A percentile compares a stretch with the other conserved stretches of the same genome.
Evolutionary conservation across 2,888 invertebrate genomes (phyloP).

Genomic region (Epistrophe eligans): DNA sequence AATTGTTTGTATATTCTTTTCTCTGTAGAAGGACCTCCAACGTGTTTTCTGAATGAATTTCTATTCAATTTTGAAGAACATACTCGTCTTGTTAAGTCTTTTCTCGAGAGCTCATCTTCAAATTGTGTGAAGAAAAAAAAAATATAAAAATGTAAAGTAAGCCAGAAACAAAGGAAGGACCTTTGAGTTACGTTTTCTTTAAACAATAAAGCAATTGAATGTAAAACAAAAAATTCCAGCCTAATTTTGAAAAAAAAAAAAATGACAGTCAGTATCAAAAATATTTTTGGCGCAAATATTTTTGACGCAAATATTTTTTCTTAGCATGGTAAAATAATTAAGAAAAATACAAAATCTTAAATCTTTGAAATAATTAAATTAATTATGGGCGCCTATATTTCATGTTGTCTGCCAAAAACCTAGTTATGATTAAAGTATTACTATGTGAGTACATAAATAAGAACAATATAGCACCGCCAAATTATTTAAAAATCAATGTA

Average conservation of each 20-base stretch:
- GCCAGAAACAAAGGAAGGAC: conserved; percentile 33
- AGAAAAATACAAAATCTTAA: no score
- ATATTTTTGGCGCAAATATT: no score
- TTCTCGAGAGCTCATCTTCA: conserved; percentile 49
- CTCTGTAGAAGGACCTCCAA: conserved; percentile 49
- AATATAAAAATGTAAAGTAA: background rate
- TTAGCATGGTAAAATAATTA: no score
- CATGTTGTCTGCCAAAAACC: no score
- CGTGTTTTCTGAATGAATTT: conserved; percentile 57
- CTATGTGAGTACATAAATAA: no score
- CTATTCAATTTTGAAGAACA: conserved; percentile 51
- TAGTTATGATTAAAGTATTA: no score
- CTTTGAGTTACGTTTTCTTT: conserved; percentile 13
- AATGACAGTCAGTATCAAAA: no score
- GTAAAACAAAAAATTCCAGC: background rate
- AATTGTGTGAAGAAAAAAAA: conserved; percentile 19
- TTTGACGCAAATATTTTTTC: conserved; percentile 4
- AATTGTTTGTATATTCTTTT: conserved; percentile 50
- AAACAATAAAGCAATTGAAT: conserved; percentile 50
- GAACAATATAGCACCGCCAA: no score
- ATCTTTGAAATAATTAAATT: no score
- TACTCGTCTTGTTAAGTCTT: conserved; percentile 61
- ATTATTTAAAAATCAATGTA: no score
- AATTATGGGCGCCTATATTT: no score
- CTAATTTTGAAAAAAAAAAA: background rate